Base-by-base conservation (phyloP, 2,113 vertebrate genomes). In the Syngnathus typhle region DNA sequence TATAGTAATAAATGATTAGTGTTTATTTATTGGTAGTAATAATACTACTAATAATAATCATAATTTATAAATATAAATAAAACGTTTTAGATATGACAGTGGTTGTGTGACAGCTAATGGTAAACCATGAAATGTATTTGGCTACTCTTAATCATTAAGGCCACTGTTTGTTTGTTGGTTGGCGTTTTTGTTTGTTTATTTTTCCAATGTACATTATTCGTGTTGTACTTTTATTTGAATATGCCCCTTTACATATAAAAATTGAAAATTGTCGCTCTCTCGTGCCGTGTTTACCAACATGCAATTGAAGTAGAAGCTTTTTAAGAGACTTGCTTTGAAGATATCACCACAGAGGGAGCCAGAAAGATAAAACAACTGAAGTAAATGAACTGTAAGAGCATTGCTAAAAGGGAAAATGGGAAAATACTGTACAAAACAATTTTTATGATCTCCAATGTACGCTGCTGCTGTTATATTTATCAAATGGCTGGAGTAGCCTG, bases 401-500 rank as follows among this genome's bases (percentile, higher is more conserved):
- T 23, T 16, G 13, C 54, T 56, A 15, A 36, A 56, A 56, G 27
- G 23, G 23, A 56, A 56, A 6, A 13, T 32, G 12, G 12, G 54
- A 56, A 56, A 56, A 56, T 56, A 52, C 23, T 56, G 54, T 56
- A 56, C 54, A 15, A 56, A 56, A 56, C 54, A 32, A 36, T 56
- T 32, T 56, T 56, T 56, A 12, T 56, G 54, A 56, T 79, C 70
- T 80, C 68, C 75, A 54, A 73, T 32, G 47, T 72, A 64, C 68
- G 73, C 60, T 66, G 47, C n/a, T 65, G 15, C 49, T 65, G 55
- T 74, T 84, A 74, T 84, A 58, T 16, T 81, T 76, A 67, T 84
- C 70, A 81, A 78, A 78, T 51, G 15, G 51, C 51, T n/a, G 41
- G 47, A 36, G 1, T 27, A 15, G 59, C 65, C 73, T 74, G 62